Conservation (phyloP, 2,888 invertebrate genomes). For the Hedya salicella region DNA sequence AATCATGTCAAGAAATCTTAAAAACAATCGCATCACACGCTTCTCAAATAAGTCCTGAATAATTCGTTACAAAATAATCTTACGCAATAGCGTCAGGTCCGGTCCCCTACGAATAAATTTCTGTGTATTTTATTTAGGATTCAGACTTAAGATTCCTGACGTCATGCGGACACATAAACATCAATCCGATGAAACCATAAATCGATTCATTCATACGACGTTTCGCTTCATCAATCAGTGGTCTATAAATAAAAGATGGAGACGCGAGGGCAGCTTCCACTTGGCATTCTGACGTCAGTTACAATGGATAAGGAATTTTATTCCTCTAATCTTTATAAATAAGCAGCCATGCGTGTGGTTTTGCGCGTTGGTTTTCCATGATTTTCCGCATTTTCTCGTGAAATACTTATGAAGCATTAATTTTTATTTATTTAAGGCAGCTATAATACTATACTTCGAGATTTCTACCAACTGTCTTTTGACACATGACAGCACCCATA, state of each 20-base stretch:
- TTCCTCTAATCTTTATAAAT: conserved; percentile 46
- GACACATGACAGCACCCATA: too few relatives aligned
- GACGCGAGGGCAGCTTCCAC: conserved; percentile 64
- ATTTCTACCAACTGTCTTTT: too few relatives aligned
- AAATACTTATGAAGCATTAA: too few relatives aligned
- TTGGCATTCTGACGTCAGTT: conserved; percentile 71
- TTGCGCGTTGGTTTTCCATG: background rate
- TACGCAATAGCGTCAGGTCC: background rate
- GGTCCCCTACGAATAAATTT: conserved; percentile 19
- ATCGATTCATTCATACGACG: conserved; percentile 80
- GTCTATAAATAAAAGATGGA: conserved; percentile 79
- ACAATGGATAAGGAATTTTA: conserved; percentile 56
- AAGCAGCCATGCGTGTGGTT: conserved; percentile 1
- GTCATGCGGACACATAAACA: conserved; percentile 69
- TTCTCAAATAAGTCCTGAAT: conserved; percentile 2
- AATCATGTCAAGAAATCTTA: too few relatives aligned
- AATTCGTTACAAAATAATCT: conserved; percentile 9
- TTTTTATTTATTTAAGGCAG: too few relatives aligned
- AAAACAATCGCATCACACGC: too few relatives aligned
- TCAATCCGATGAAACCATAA: conserved; percentile 71
- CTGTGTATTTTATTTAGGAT: conserved; percentile 10
- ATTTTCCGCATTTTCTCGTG: background rate
- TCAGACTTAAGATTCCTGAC: conserved; percentile 71
- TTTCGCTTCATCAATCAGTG: conserved; percentile 78
- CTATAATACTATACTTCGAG: too few relatives aligned